phyloP scores from a whole-genome alignment of 2,113 vertebrate genomes.

The Barnardius zonarius region DNA sequence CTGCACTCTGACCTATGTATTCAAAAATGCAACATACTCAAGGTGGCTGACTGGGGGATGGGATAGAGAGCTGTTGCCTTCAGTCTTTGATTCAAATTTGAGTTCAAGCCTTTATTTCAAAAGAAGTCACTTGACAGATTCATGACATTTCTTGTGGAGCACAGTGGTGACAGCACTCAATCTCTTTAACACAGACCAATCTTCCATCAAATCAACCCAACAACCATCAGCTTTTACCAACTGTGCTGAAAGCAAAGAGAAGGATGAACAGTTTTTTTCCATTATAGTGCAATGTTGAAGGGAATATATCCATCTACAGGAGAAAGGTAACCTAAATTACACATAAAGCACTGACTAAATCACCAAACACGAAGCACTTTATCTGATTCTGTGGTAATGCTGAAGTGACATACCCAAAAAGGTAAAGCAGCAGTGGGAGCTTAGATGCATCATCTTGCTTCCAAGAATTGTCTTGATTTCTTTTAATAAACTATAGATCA shows the following conservation, averaged over 20 bases:
- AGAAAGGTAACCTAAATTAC: not conserved
- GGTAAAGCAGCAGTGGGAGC: not conserved
- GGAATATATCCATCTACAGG: not conserved
- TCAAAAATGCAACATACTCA: not conserved
- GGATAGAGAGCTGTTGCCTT: not conserved
- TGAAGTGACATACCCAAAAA: not conserved
- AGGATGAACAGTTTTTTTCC: not conserved
- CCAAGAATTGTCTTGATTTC: not conserved
- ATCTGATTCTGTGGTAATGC: not conserved
- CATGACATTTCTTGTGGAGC: not conserved
- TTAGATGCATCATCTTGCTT: not conserved
- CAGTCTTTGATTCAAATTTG: not conserved
- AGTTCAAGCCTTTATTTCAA: not conserved
- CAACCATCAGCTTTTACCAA: not conserved
- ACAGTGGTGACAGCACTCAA: not conserved
- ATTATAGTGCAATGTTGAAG: not conserved
- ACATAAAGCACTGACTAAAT: not conserved
- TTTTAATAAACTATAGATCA: not conserved
- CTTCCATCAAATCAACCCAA: not conserved
- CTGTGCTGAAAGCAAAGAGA: not conserved
- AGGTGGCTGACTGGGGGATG: fast-evolving
- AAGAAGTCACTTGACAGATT: not conserved
- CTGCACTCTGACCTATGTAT: not conserved
- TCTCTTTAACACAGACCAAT: not conserved
- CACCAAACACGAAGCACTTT: not conserved